Base-by-base conservation (phyloP, 1,140 invertebrate genomes). In the Drosophila navojoa region DNA sequence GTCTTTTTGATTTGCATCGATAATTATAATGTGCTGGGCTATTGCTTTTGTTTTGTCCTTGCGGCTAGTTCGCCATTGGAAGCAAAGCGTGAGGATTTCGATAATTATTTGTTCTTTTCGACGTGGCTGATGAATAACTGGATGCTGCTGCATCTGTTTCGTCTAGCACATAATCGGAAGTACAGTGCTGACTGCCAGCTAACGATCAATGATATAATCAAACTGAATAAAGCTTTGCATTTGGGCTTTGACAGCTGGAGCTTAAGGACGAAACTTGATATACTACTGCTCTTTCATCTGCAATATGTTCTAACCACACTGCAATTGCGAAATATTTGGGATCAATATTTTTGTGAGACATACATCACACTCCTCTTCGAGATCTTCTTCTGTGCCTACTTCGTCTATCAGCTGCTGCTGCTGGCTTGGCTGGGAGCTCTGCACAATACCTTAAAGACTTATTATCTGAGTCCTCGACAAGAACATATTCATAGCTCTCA, bases 371-470 rank as follows among this genome's bases (percentile, higher is more conserved):
- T 57, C 3, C 7, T 57, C 5, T 44, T 57, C n/a, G 54, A 57
- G 7, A 5, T 57, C 5, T 44, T 10, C 40, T 57, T 25, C 7
- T 57, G 38, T 9, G 13, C 38, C 16, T 57, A 57, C 22, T 44
- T 42, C n/a, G 7, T 57, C 13, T 57, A 42, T 27, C 54, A 57
- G 19, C 19, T 42, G 13, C 6, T 57, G 7, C 1, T 57, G 7
- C 9, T 57, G 38, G 54, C 38, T 6, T 57, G 54, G 54, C 54
- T 57, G 7, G 7, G 54, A 9, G 38, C 38, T 3, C 11, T 57
- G 6, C 15, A 10, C 9, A 22, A 19, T 6, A 44, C 15, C 13
- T 1, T 25, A n/a, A 16, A 15, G 4, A 25, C 1, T 4, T 53
- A 53, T 15, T 16, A 29, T 11, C n/a, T 32, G 27, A 15, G 32